Evolutionary conservation across 2,797 vertebrate species (phyloP).

Genomic region (Aplochiton taeniatus): DNA sequence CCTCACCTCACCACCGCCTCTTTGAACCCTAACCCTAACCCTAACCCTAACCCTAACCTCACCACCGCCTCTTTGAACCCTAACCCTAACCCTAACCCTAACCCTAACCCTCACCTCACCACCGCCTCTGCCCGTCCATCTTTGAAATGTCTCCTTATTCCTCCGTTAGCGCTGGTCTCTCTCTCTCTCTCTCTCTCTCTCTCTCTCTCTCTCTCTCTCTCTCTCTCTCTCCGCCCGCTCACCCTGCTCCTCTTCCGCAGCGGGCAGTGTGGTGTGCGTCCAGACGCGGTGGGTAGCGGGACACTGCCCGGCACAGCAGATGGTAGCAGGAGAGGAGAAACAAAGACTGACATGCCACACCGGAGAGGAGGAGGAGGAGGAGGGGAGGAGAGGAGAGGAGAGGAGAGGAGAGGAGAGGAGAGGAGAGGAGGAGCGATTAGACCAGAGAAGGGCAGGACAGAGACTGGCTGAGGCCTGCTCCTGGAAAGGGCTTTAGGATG

Average conservation of each 20-base stretch:
- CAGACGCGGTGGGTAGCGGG: constrained; percentile 30
- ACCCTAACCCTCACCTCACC: no score
- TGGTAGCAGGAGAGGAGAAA: constrained; percentile 34
- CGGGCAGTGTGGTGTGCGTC: constrained; percentile 43
- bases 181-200: constrained; percentile 38
- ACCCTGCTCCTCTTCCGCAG: constrained; percentile 39
- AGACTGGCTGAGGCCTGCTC: no score
- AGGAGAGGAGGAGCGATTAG: no score
- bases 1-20: no score
- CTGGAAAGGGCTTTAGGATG: no score
- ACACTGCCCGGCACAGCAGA: constrained; percentile 38
- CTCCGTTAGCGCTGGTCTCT: constrained; percentile 31
- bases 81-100: no score
- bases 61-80: no score
- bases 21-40: no score
- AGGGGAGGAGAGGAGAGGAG: constrained; percentile 6
- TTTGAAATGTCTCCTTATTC: no score
- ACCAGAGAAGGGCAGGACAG: no score
- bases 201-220: constrained; percentile 24
- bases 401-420: background rate
- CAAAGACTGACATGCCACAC: constrained; percentile 21
- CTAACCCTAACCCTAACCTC: no score
- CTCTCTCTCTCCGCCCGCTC: constrained; percentile 19
- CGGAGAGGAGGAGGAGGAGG: constrained; percentile 1
- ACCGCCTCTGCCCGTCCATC: no score